Evolutionary conservation across 2,888 invertebrate species (phyloP).

Genomic region (Tetrapedia diversipes): DNA sequence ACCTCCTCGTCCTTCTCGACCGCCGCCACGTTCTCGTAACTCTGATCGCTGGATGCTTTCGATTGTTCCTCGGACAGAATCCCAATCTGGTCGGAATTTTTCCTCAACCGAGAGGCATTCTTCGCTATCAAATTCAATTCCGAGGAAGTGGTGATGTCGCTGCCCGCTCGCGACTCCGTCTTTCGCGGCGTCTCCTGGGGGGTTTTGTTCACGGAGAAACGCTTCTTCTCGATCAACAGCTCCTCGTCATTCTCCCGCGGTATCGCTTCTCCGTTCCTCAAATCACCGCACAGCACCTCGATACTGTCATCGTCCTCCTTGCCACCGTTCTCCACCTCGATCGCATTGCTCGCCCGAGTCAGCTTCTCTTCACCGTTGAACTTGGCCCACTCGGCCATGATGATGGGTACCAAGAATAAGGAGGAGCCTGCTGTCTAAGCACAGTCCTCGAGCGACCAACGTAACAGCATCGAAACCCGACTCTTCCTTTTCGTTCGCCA

Average conservation of each 20-base stretch:
- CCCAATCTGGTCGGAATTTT: constrained; percentile 38
- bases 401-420: constrained; percentile 41
- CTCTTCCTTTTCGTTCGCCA: not conserved
- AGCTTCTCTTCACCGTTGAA: constrained; percentile 73
- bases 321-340: not conserved
- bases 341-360: constrained; percentile 38
- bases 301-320: not conserved
- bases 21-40: constrained; percentile 62
- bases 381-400: constrained; percentile 79
- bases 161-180: constrained; percentile 1
- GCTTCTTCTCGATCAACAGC: constrained; percentile 20
- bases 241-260: constrained; percentile 29
- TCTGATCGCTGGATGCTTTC: constrained; percentile 29
- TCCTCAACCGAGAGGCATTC: constrained; percentile 24
- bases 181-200: constrained; percentile 19
- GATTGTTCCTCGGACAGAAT: constrained; percentile 41
- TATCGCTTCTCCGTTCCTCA: constrained; percentile 43
- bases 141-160: constrained; percentile 10
- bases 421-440: constrained; percentile 8
- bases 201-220: not conserved
- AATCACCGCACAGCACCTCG: constrained; percentile 9
- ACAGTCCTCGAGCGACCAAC: constrained; percentile 9
- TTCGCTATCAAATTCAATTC: constrained; percentile 36
- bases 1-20: constrained; percentile 49
- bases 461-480: constrained; percentile 26